Conservation (phyloP, 2,888 invertebrate genomes). For the Dendrolimus houi region DNA sequence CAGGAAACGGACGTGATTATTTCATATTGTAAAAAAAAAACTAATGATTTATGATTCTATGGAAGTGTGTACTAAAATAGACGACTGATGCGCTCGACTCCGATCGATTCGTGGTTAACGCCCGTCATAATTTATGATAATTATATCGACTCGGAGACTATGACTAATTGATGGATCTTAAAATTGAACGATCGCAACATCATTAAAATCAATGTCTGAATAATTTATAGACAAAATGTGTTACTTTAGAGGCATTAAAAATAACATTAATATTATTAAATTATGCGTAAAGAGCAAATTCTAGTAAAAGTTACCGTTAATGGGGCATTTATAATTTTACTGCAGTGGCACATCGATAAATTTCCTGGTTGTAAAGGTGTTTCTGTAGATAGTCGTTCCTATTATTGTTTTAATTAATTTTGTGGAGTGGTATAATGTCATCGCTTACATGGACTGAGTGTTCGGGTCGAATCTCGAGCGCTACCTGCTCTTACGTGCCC, state of each 20-base stretch:
- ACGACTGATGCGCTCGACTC: slow-evolving; percentile 23
- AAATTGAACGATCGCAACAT: slow-evolving; percentile 4
- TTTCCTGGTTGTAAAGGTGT: neutral
- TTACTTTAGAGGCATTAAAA: neutral
- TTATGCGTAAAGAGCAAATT: neutral
- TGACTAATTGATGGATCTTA: slow-evolving; percentile 5
- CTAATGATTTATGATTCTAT: slow-evolving; percentile 34
- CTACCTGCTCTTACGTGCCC: slow-evolving; percentile 53
- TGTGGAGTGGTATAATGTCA: neutral
- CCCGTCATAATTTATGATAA: slow-evolving; percentile 23
- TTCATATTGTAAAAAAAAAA: slow-evolving; percentile 24
- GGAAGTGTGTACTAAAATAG: slow-evolving; percentile 30
- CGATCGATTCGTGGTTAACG: slow-evolving; percentile 30
- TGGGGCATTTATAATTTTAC: neutral
- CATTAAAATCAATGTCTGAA: neutral
- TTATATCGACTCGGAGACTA: slow-evolving; percentile 13
- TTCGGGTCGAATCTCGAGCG: slow-evolving; percentile 1
- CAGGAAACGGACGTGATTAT: slow-evolving; percentile 26
- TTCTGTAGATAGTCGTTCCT: neutral
- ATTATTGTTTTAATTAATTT: neutral
- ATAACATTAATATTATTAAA: neutral
- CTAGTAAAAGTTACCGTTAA: neutral
- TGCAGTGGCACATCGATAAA: neutral
- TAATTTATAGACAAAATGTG: slow-evolving; percentile 2
- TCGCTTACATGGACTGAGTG: neutral